These are phyloP conservation scores for Creontiades dilutus DNA, from an alignment of 2,888 invertebrate genomes.

Conservation along the genomic window DNA sequence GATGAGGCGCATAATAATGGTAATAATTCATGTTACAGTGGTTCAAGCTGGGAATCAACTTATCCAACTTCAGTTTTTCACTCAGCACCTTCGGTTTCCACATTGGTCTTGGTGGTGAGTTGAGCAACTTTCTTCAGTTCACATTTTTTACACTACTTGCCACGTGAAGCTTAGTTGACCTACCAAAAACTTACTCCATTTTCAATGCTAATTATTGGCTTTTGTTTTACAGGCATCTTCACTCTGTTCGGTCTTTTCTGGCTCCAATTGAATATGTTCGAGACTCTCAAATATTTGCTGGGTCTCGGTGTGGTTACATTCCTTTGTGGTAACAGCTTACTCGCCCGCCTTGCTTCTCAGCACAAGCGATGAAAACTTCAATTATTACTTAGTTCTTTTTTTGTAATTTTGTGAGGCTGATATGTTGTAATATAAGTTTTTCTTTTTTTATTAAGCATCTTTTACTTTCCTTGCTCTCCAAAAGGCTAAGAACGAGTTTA, in stretches of 20 bases:
- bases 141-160: no score
- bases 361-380: slow-evolving; percentile 70
- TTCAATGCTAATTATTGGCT: background rate
- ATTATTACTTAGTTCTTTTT: background rate
- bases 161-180: no score
- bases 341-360: slow-evolving; percentile 87
- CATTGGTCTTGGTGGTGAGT: slow-evolving; percentile 87
- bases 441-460: background rate
- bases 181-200: background rate
- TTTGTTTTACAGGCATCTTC: slow-evolving; percentile 85
- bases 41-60: slow-evolving; percentile 91
- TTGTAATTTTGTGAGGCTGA: slow-evolving; percentile 49
- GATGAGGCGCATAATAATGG: background rate
- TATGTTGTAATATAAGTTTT: slow-evolving; percentile 42
- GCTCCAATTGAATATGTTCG: slow-evolving; percentile 97
- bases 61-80: slow-evolving; percentile 88
- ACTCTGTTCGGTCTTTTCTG: slow-evolving; percentile 94
- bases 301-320: slow-evolving; percentile 93
- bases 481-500: no score
- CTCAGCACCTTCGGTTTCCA: slow-evolving; percentile 94
- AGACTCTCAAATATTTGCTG: slow-evolving; percentile 92
- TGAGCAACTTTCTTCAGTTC: no score
- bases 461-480: no score
- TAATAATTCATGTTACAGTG: slow-evolving; percentile 81
- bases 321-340: slow-evolving; percentile 93